A percentile compares a stretch with the other conserved stretches of the same genome.
These are phyloP conservation scores for Vanacampus margaritifer DNA, from an alignment of 2,113 vertebrate species.

Conservation along the genomic window DNA sequence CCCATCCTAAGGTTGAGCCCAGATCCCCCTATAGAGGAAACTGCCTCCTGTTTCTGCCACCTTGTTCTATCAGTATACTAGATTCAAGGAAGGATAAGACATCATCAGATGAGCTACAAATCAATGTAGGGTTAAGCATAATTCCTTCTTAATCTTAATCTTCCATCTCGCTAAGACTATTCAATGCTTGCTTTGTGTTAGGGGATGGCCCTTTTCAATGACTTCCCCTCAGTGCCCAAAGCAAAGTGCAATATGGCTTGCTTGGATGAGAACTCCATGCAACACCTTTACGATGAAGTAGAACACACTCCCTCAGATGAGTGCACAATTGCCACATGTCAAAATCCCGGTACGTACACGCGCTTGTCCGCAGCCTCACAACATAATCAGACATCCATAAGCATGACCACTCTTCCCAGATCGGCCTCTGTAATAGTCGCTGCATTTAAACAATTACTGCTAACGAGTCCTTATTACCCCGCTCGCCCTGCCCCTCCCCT, in stretches of 20 bases:
- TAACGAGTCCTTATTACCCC: slow-evolving; percentile 72
- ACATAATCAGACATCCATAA: slow-evolving; percentile 54
- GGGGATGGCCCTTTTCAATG: not conserved
- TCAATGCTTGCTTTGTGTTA: not conserved
- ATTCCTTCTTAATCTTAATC: too few relatives aligned
- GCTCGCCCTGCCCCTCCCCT: slow-evolving; percentile 63
- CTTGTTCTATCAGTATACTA: too few relatives aligned
- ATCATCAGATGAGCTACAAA: too few relatives aligned
- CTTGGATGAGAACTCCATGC: not conserved
- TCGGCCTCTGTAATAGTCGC: slow-evolving; percentile 58
- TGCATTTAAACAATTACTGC: slow-evolving; percentile 71
- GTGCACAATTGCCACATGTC: not conserved
- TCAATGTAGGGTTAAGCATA: too few relatives aligned
- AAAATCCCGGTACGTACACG: not conserved
- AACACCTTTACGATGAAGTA: not conserved
- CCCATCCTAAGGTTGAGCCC: too few relatives aligned
- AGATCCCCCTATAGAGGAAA: too few relatives aligned
- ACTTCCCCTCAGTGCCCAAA: not conserved
- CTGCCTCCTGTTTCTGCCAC: too few relatives aligned
- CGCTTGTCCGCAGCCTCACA: slow-evolving; percentile 11
- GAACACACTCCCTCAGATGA: not conserved
- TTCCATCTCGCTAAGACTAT: not conserved
- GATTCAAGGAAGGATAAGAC: too few relatives aligned
- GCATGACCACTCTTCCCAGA: slow-evolving; percentile 56
- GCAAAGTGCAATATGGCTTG: not conserved